Evolutionary conservation across 1,140 invertebrate species (phyloP).

Genomic region (Plodia interpunctella): DNA sequence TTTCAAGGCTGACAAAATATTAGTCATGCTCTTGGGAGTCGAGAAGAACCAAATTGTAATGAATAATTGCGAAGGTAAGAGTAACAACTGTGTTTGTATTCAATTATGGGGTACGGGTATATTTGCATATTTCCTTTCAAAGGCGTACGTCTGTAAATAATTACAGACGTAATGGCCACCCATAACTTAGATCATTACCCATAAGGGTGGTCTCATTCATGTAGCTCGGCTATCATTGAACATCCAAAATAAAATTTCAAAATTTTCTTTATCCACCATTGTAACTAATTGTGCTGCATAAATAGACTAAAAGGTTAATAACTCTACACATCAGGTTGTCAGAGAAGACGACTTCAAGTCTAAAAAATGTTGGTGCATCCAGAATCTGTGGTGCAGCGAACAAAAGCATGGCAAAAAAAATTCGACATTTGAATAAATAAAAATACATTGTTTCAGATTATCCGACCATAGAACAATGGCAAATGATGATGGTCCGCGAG

Average conservation of each 20-base stretch:
- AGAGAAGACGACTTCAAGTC: too few species aligned
- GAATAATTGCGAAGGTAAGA: constrained; percentile 54
- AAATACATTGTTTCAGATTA: constrained; percentile 68
- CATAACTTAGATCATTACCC: too few species aligned
- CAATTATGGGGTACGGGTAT: not conserved
- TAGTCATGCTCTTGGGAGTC: constrained; percentile 88
- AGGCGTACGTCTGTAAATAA: not conserved
- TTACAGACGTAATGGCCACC: too few species aligned
- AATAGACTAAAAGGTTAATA: too few species aligned
- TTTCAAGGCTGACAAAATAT: constrained; percentile 82
- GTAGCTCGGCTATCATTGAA: not conserved
- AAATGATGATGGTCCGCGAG: constrained; percentile 84
- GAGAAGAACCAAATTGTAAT: constrained; percentile 54
- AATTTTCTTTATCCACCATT: too few species aligned
- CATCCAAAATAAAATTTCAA: not conserved
- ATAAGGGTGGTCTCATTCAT: too few species aligned
- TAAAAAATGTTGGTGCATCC: too few species aligned
- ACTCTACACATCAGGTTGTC: too few species aligned
- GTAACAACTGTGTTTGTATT: not conserved
- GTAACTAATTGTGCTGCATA: too few species aligned
- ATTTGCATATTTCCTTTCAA: constrained; percentile 8
- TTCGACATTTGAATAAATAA: not conserved
- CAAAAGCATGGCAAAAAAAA: too few species aligned
- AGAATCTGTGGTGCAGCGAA: too few species aligned
- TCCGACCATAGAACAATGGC: constrained; percentile 85